Evolutionary conservation across 1,140 invertebrate species (phyloP).

Genomic region (Acromyrmex charruanus): DNA sequence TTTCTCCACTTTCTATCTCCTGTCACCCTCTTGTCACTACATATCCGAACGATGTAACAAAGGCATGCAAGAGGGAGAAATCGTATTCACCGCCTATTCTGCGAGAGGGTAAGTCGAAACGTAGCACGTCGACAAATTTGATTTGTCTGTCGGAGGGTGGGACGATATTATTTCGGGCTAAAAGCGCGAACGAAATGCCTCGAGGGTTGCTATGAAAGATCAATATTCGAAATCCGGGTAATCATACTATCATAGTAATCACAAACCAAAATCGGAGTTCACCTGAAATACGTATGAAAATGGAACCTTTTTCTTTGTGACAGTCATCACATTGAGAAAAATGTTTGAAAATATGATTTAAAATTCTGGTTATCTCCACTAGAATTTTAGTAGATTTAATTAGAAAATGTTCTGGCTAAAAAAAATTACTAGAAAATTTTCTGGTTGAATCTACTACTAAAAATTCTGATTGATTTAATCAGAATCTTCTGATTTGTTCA

Average conservation of each 20-base stretch:
- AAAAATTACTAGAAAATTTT: too few species aligned
- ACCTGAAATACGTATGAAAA: background rate
- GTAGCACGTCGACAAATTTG: slow-evolving; percentile 73
- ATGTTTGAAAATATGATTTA: too few species aligned
- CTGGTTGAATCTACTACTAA: too few species aligned
- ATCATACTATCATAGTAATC: slow-evolving; percentile 38
- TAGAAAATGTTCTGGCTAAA: too few species aligned
- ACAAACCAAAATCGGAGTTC: background rate
- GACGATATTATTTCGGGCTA: slow-evolving; percentile 72
- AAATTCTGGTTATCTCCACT: too few species aligned
- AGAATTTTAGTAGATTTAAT: too few species aligned
- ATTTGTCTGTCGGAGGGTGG: slow-evolving; percentile 72
- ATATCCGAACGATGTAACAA: slow-evolving; percentile 65
- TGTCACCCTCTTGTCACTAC: slow-evolving; percentile 49
- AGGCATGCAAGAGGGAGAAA: slow-evolving; percentile 67
- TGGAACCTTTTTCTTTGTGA: background rate
- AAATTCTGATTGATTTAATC: too few species aligned
- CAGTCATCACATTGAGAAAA: background rate
- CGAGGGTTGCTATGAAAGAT: slow-evolving; percentile 17
- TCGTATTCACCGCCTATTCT: slow-evolving; percentile 67
- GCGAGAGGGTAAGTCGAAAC: slow-evolving; percentile 69
- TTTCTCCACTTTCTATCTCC: slow-evolving; percentile 1
- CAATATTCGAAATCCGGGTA: slow-evolving; percentile 57
- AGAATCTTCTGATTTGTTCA: too few species aligned
- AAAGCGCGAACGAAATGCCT: slow-evolving; percentile 51